A percentile compares a stretch with the other conserved stretches of the same genome.
Conservation (phyloP, 2,797 vertebrate genomes). For the Philypnodon macrostomus region DNA sequence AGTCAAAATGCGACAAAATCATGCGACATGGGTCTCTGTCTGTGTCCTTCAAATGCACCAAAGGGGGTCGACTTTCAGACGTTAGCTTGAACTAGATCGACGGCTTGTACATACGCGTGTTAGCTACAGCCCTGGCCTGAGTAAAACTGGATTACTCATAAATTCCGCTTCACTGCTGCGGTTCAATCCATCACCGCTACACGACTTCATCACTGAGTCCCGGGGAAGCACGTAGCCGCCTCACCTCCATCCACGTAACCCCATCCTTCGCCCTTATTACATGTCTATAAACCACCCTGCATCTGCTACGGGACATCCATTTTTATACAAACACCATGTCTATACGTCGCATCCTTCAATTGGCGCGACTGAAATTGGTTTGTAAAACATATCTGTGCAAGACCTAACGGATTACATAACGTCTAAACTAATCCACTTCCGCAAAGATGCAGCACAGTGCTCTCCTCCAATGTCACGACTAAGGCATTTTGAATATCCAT, state of each 20-base stretch:
- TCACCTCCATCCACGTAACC: constrained; percentile 1
- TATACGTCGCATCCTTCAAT: background rate
- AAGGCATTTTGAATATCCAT: background rate
- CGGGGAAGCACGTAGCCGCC: constrained; percentile 55
- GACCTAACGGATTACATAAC: constrained; percentile 47
- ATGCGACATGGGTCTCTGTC: constrained; percentile 27
- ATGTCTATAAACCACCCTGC: background rate
- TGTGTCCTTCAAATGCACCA: constrained; percentile 29
- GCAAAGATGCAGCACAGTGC: constrained; percentile 57
- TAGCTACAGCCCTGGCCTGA: background rate
- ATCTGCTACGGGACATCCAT: background rate
- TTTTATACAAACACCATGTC: background rate
- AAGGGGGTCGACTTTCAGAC: no score
- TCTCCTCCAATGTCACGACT: constrained; percentile 11
- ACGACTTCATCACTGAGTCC: constrained; percentile 38
- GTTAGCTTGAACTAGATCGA: no score
- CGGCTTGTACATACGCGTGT: no score
- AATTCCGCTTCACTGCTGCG: background rate
- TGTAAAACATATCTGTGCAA: background rate
- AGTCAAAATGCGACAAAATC: constrained; percentile 60
- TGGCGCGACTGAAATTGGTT: background rate
- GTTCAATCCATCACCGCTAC: constrained; percentile 3
- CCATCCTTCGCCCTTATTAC: background rate
- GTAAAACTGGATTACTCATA: background rate
- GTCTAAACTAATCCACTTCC: constrained; percentile 64